These are phyloP conservation scores for Ashinkailepas kermadecensis DNA, from an alignment of 2,888 invertebrate genomes.

Conservation along the genomic window DNA sequence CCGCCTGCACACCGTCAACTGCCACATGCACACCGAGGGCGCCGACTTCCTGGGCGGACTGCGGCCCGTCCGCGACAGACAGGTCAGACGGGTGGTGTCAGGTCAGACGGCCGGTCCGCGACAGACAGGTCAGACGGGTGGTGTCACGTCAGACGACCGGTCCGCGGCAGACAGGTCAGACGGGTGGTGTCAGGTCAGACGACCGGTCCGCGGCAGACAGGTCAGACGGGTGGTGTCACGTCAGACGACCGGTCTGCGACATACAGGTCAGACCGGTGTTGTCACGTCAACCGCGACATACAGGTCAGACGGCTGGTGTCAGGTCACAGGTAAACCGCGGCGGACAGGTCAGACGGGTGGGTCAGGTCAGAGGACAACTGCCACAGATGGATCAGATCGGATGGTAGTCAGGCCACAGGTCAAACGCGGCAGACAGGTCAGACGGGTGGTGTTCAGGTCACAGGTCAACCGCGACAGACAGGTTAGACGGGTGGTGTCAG, in stretches of 20 bases:
- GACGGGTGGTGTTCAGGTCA: slow-evolving; percentile 42
- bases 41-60: slow-evolving; percentile 95
- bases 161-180: slow-evolving; percentile 45
- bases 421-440: slow-evolving; percentile 43
- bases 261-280: slow-evolving; percentile 38
- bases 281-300: too few species aligned
- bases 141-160: slow-evolving; percentile 70
- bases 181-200: slow-evolving; percentile 43
- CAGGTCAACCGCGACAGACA: slow-evolving; percentile 45
- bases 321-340: slow-evolving; percentile 72
- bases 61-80: slow-evolving; percentile 62
- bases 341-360: not conserved
- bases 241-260: slow-evolving; percentile 72
- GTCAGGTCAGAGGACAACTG: too few species aligned
- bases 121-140: too few species aligned
- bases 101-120: too few species aligned
- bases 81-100: slow-evolving; percentile 40
- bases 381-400: too few species aligned
- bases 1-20: slow-evolving; percentile 75
- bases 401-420: too few species aligned
- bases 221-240: too few species aligned
- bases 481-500: slow-evolving; percentile 38
- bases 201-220: too few species aligned
- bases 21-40: slow-evolving; percentile 98
- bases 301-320: too few species aligned